Evolutionary conservation across 2,113 vertebrate genomes (phyloP).

Genomic region (Poeciliopsis prolifica): DNA sequence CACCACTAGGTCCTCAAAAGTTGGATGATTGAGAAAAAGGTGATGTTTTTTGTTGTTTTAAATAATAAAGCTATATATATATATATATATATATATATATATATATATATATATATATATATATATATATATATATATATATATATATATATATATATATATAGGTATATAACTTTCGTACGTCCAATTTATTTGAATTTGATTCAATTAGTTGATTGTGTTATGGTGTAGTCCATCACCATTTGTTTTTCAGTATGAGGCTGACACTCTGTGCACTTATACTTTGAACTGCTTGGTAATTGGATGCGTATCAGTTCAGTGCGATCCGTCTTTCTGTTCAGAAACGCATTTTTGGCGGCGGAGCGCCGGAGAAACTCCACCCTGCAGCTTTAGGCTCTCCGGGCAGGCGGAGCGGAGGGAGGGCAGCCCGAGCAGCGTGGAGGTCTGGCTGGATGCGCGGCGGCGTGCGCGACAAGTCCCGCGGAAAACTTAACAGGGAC

Average conservation of each 20-base stretch:
- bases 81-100: background rate
- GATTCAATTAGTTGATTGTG: background rate
- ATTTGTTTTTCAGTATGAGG: background rate
- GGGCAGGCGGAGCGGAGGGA: slow-evolving; percentile 65
- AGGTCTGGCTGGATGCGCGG: slow-evolving; percentile 52
- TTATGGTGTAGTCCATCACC: background rate
- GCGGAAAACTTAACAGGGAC: slow-evolving; percentile 56
- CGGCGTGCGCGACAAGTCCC: slow-evolving; percentile 59
- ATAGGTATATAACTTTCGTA: background rate
- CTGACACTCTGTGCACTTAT: background rate
- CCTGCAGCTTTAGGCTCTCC: slow-evolving; percentile 67
- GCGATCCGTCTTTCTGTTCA: background rate
- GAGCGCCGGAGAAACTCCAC: slow-evolving; percentile 75
- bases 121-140: background rate
- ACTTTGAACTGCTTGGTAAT: too few relatives aligned
- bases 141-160: background rate
- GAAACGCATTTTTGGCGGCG: slow-evolving; percentile 34
- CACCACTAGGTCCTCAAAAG: background rate
- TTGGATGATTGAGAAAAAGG: background rate
- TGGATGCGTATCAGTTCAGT: background rate
- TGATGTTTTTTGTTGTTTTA: background rate
- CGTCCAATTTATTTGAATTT: background rate
- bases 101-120: background rate
- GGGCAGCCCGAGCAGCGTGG: slow-evolving; percentile 36
- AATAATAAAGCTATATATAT: background rate